Conservation (phyloP, 2,797 vertebrate species). For the Setipinna tenuifilis region DNA sequence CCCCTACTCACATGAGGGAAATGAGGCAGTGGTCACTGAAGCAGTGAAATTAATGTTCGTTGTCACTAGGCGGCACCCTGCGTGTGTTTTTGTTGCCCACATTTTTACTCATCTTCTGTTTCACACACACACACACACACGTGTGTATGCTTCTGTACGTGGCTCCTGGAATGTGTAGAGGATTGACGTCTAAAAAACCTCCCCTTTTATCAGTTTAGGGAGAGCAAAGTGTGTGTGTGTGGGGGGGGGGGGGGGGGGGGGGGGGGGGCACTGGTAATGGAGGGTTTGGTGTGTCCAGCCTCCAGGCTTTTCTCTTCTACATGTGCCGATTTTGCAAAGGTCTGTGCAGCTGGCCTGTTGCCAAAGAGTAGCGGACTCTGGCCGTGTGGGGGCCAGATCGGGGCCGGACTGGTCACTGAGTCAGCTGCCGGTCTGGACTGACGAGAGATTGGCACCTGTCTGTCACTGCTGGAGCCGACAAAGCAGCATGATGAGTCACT, state of each 20-base stretch:
- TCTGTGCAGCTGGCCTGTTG: neutral
- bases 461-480: neutral
- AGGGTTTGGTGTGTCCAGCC: neutral
- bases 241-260: too few relatives aligned
- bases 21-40: neutral
- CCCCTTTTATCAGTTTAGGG: neutral
- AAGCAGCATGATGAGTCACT: neutral
- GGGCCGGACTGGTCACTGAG: neutral
- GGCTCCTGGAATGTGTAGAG: neutral
- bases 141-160: neutral
- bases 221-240: neutral
- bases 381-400: neutral
- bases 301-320: neutral
- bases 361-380: neutral
- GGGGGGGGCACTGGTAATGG: too few relatives aligned
- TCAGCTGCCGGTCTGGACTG: neutral
- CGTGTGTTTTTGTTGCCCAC: neutral
- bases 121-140: neutral
- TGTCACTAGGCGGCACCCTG: neutral
- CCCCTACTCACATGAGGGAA: neutral
- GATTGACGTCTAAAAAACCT: neutral
- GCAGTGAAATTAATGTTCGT: neutral
- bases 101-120: neutral
- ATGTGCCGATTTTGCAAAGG: neutral
- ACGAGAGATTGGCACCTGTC: conserved; percentile 6